Conservation (phyloP, 2,888 invertebrate species). For the Lysandra bellargus region DNA sequence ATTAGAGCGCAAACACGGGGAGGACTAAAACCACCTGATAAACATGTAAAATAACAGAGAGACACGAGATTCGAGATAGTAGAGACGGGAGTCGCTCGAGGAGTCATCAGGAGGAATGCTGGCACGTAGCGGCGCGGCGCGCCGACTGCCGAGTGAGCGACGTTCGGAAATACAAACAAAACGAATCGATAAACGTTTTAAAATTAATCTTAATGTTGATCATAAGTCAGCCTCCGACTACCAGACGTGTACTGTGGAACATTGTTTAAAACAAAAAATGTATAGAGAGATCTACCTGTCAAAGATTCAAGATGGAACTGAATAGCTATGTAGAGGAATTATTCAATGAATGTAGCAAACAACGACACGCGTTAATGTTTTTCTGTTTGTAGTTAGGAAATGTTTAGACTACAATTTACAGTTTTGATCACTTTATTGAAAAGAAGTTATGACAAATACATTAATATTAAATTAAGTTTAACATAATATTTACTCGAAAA, state of each 20-base stretch:
- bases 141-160: constrained; percentile 38
- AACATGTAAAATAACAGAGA: constrained; percentile 62
- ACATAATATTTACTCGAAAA: neutral
- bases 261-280: neutral
- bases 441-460: neutral
- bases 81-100: constrained; percentile 45
- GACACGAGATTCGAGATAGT: constrained; percentile 67
- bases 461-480: neutral
- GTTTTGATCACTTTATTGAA: too few relatives aligned
- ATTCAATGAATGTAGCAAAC: neutral
- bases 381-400: neutral
- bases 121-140: constrained; percentile 37
- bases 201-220: neutral
- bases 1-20: constrained; percentile 68
- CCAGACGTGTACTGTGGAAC: neutral
- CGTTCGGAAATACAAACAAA: constrained; percentile 37
- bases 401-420: neutral
- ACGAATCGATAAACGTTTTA: constrained; percentile 28
- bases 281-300: neutral
- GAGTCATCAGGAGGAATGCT: constrained; percentile 44
- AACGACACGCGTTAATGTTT: neutral
- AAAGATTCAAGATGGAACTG: neutral
- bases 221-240: neutral
- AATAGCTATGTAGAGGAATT: neutral
- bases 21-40: constrained; percentile 68